Conservation (phyloP, 2,888 invertebrate genomes). For the Anaspis maculata region DNA sequence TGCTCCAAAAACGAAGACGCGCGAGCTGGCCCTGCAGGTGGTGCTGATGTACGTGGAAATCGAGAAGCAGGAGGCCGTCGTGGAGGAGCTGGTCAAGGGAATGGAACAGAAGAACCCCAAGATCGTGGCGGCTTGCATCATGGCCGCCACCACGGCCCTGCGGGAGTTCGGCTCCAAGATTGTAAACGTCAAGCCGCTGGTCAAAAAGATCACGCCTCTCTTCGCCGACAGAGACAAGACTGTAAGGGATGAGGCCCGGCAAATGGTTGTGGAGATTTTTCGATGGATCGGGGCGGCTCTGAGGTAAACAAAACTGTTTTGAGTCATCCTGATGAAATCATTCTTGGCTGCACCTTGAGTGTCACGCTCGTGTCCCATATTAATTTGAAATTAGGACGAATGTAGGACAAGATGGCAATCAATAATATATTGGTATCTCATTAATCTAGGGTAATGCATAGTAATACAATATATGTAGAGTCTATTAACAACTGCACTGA, state of each 20-base stretch:
- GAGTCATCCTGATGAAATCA: no score
- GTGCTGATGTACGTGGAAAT: slow-evolving; percentile 92
- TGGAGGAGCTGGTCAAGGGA: slow-evolving; percentile 88
- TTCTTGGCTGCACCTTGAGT: no score
- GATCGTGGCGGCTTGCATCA: slow-evolving; percentile 78
- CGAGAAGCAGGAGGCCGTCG: slow-evolving; percentile 83
- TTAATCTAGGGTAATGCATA: no score
- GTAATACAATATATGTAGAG: no score
- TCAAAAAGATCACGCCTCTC: slow-evolving; percentile 78
- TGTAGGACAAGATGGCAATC: no score
- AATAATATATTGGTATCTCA: no score
- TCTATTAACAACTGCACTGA: no score
- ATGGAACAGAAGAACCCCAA: slow-evolving; percentile 95
- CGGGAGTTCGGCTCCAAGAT: slow-evolving; percentile 91
- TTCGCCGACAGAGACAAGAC: slow-evolving; percentile 86
- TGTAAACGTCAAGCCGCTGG: slow-evolving; percentile 75
- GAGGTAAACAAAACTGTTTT: slow-evolving; percentile 29
- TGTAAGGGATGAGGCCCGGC: slow-evolving; percentile 88
- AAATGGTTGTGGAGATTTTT: slow-evolving; percentile 86
- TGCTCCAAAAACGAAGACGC: slow-evolving; percentile 83
- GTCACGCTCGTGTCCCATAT: no score
- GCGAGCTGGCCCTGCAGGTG: slow-evolving; percentile 83
- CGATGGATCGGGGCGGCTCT: slow-evolving; percentile 48
- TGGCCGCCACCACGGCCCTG: slow-evolving; percentile 65
- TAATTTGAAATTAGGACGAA: no score